phyloP scores from a whole-genome alignment of 2,888 invertebrate species.

The Tetragonisca angustula region DNA sequence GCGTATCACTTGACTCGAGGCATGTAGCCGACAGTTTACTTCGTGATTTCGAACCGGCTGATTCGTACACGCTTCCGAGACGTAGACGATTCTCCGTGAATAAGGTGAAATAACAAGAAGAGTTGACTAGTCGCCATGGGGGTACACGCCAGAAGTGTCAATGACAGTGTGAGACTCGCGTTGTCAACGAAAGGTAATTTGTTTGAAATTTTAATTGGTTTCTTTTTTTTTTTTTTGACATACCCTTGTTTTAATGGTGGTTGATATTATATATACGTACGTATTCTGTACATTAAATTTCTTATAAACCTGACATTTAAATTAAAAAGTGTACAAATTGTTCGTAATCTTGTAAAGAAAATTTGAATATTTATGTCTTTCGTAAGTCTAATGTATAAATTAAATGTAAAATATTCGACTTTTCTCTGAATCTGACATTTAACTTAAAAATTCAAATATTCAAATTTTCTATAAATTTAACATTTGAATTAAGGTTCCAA shows the following conservation, averaged over 20 bases:
- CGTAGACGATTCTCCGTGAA: conserved; percentile 5
- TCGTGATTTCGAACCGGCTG: conserved; percentile 71
- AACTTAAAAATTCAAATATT: too few relatives aligned
- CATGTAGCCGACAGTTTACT: conserved; percentile 75
- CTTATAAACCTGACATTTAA: too few relatives aligned
- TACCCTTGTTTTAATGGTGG: not conserved
- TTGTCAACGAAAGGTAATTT: conserved; percentile 54
- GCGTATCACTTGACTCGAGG: conserved; percentile 63
- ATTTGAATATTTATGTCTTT: too few relatives aligned
- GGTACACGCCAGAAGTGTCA: conserved; percentile 36
- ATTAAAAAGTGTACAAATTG: too few relatives aligned
- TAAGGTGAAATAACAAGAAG: not conserved
- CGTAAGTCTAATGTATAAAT: too few relatives aligned
- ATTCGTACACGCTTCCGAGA: conserved; percentile 44
- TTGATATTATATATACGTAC: rapidly evolving
- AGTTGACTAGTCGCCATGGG: conserved; percentile 37
- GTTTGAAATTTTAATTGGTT: not conserved
- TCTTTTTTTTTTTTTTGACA: not conserved
- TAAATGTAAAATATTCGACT: too few relatives aligned
- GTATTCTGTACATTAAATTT: not conserved
- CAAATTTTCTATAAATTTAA: too few relatives aligned
- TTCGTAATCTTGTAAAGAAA: too few relatives aligned
- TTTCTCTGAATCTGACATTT: too few relatives aligned
- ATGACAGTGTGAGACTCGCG: conserved; percentile 15
- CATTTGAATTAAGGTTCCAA: too few relatives aligned